Conservation (phyloP, 2,888 invertebrate genomes). For the Melinaea marsaeus region DNA sequence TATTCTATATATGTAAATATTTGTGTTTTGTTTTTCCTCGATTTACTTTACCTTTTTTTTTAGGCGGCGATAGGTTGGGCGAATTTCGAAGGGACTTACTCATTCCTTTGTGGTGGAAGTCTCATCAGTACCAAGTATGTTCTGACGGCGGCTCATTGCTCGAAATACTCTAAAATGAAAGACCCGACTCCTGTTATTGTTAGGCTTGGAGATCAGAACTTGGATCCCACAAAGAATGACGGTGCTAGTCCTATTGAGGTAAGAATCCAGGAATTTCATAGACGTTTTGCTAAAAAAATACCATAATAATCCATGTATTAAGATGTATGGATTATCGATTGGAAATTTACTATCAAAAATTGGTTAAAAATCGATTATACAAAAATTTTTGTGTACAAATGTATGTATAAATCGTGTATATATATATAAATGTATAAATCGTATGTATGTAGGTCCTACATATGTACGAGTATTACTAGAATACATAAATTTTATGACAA, state of each 20-base stretch:
- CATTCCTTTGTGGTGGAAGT: conserved; percentile 81
- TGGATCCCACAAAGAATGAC: conserved; percentile 63
- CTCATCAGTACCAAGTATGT: conserved; percentile 81
- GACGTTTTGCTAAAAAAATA: too few species aligned
- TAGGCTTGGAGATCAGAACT: conserved; percentile 78
- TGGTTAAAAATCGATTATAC: too few species aligned
- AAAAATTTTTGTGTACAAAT: too few species aligned
- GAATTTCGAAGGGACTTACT: conserved; percentile 45
- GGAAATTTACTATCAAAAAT: too few species aligned
- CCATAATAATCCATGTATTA: too few species aligned
- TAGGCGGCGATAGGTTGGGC: conserved; percentile 63
- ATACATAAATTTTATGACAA: too few species aligned
- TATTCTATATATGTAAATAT: background rate
- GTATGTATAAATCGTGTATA: too few species aligned
- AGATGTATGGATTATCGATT: too few species aligned
- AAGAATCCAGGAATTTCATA: conserved; percentile 26
- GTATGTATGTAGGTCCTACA: too few species aligned
- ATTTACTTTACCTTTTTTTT: background rate
- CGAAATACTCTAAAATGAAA: conserved; percentile 36
- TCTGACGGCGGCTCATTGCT: conserved; percentile 80
- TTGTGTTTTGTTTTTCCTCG: background rate
- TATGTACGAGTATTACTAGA: too few species aligned
- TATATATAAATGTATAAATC: too few species aligned
- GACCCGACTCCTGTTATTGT: conserved; percentile 67
- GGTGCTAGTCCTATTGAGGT: conserved; percentile 69